Evolutionary conservation across 2,113 vertebrate species (phyloP).

Genomic region (Tinamus guttatus): DNA sequence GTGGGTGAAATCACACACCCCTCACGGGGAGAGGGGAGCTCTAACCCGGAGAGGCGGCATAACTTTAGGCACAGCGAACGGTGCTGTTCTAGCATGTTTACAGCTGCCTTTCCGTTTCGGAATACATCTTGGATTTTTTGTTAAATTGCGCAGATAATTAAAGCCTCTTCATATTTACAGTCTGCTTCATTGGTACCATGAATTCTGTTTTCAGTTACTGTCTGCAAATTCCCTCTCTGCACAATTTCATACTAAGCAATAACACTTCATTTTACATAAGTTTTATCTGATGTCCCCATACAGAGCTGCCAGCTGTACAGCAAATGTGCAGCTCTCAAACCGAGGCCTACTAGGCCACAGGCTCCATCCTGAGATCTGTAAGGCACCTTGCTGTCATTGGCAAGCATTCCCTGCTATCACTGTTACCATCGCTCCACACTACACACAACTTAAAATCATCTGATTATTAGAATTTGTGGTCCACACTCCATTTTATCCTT

Average conservation of each 20-base stretch:
- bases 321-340: slow-evolving; percentile 93
- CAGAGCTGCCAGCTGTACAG: slow-evolving; percentile 97
- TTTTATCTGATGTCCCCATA: slow-evolving; percentile 91
- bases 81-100: not conserved
- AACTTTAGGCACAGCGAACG: not conserved
- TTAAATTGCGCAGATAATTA: slow-evolving; percentile 83
- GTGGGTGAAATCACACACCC: accelerated
- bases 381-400: slow-evolving; percentile 88
- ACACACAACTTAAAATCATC: slow-evolving; percentile 83
- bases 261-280: slow-evolving; percentile 86
- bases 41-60: accelerated
- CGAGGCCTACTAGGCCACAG: slow-evolving; percentile 90
- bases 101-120: slow-evolving; percentile 43
- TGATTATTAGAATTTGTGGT: slow-evolving; percentile 87
- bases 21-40: accelerated
- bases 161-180: slow-evolving; percentile 82
- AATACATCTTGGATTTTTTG: slow-evolving; percentile 78
- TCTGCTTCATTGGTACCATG: slow-evolving; percentile 79
- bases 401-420: slow-evolving; percentile 80
- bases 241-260: slow-evolving; percentile 87
- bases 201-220: slow-evolving; percentile 82
- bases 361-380: slow-evolving; percentile 90
- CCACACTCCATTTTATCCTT: slow-evolving; percentile 84
- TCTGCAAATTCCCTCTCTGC: slow-evolving; percentile 81
- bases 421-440: slow-evolving; percentile 74